Evolutionary conservation across 2,113 vertebrate species (phyloP), one percentile per base, ranked within the genome.

Genomic region (Hippopotamus amphibius): DNA sequence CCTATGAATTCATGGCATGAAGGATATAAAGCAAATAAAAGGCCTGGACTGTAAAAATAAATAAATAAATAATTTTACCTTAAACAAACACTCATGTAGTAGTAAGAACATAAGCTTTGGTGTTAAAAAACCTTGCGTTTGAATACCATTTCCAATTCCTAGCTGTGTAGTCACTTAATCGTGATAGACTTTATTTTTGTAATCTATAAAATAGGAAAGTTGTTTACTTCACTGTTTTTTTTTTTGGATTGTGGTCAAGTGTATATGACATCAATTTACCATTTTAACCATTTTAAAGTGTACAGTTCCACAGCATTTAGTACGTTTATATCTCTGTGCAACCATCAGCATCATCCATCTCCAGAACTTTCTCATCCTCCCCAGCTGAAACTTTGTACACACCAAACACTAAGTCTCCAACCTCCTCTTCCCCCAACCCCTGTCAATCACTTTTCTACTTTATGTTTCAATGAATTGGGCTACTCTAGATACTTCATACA

Each of bases 141-240:
- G 33, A 50, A 95, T 63, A 93, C 14, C 24, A 69, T 68, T 93
- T 81, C 28, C 9, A 82, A n/a, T 74, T 94, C 22, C 8, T 59
- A 28, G 19, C n/a, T 79, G 11, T 88, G 17, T 84, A 83, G 71
- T 77, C 48, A 77, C 30, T 77, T 74, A 50, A 43, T 63, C 55
- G 71, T 77, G 24, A 71, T 69, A 79, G 37, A 16, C 33, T 37
- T 95, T 65, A 79, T 53, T 57, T 90, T 68, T 79, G 17, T 95
- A 61, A 76, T 37, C 21, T 53, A 59, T 66, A 57, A 96, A 91
- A 91, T 76, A 74, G 48, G 41, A 87, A 96, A 80, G 7, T 74
- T 65, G 15, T 65, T 48, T 71, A 65, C 57, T 7, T 94, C 55
- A 37, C 33, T 84, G 12, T 77, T 50, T 46, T 69, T 85, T 69